Evolutionary conservation across 2,888 invertebrate species (phyloP).

Genomic region (Eilema caniola): DNA sequence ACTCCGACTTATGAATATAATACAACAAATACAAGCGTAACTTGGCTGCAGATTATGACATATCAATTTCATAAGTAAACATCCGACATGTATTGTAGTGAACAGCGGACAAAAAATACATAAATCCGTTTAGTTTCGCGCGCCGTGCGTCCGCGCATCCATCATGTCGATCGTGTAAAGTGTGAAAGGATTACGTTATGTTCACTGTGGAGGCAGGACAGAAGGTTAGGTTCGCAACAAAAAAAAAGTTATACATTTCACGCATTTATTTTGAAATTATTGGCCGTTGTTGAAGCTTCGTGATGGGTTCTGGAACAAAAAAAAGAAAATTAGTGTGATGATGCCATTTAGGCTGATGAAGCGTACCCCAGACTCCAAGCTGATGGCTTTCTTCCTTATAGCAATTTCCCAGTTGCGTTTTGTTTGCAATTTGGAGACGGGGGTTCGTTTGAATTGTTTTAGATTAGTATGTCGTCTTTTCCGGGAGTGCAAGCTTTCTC

Average conservation of each 20-base stretch:
- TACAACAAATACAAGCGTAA: slow-evolving; percentile 29
- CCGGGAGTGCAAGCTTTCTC: no score
- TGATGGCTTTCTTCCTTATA: no score
- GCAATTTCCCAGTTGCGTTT: no score
- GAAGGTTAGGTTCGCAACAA: slow-evolving; percentile 20
- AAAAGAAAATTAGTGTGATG: background rate
- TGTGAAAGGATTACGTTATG: slow-evolving; percentile 68
- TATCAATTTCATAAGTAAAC: slow-evolving; percentile 51
- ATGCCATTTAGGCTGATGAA: no score
- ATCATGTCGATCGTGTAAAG: slow-evolving; percentile 70
- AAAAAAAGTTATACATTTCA: background rate
- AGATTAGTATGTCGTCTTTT: no score
- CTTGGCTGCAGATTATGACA: slow-evolving; percentile 37
- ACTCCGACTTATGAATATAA: slow-evolving; percentile 18
- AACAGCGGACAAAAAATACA: slow-evolving; percentile 37
- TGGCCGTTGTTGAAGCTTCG: background rate
- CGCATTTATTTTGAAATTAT: background rate
- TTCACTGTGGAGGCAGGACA: slow-evolving; percentile 18
- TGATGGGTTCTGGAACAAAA: background rate
- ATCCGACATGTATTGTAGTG: slow-evolving; percentile 29
- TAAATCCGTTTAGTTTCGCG: slow-evolving; percentile 62
- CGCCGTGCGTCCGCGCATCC: slow-evolving; percentile 59
- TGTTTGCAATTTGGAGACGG: no score
- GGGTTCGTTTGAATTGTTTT: no score
- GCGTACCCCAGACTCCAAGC: no score